These are phyloP conservation scores for Megastigmus dorsalis DNA, from an alignment of 2,888 invertebrate genomes.

Conservation along the genomic window DNA sequence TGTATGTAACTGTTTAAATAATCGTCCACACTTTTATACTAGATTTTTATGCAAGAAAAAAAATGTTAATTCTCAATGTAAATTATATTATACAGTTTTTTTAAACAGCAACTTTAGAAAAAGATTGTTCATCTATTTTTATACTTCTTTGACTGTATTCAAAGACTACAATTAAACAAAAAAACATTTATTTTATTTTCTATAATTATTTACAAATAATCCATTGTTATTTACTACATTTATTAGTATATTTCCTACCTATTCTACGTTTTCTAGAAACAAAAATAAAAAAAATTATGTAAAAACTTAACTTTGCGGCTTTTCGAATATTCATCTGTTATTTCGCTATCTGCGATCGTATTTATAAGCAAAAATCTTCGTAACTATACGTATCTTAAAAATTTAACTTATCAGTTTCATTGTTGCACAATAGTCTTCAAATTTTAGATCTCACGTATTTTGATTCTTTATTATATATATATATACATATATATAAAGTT, in stretches of 20 bases:
- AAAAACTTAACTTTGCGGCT: not conserved
- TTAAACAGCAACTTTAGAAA: no score
- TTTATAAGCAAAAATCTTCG: not conserved
- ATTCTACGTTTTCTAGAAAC: slow-evolving; percentile 3
- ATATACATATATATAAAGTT: no score
- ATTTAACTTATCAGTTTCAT: no score
- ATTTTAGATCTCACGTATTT: no score
- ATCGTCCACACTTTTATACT: slow-evolving; percentile 21
- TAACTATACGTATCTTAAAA: no score
- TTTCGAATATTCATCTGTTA: not conserved
- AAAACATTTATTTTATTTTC: slow-evolving; percentile 26
- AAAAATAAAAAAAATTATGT: not conserved
- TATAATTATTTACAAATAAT: slow-evolving; percentile 42
- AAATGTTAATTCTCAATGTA: no score
- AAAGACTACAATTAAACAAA: slow-evolving; percentile 42
- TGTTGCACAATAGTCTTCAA: no score
- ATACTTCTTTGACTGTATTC: slow-evolving; percentile 47
- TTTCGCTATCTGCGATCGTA: not conserved
- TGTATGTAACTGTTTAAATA: slow-evolving; percentile 5
- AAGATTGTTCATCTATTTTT: slow-evolving; percentile 31
- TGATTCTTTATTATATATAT: no score
- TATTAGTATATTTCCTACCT: slow-evolving; percentile 37
- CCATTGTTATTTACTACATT: slow-evolving; percentile 25
- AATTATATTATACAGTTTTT: no score
- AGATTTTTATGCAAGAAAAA: not conserved